Percentiles rank a stretch among this genome's conserved stretches.
Conservation (phyloP, 1,140 invertebrate species). For the Anadara kagoshimensis region DNA sequence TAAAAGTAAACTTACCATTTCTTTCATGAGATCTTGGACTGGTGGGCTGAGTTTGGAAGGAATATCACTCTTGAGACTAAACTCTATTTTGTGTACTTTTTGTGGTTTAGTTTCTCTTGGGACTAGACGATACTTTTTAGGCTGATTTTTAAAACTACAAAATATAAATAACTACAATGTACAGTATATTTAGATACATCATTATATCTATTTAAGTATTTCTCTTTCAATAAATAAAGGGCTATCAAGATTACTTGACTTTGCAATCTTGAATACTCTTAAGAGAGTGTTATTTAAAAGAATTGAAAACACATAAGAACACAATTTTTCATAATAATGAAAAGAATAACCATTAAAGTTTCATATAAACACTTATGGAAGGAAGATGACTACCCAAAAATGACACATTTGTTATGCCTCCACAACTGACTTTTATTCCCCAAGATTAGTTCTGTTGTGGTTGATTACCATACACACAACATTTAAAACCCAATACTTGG, state of each 20-base stretch:
- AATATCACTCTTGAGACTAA: conserved; percentile 59
- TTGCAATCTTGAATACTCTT: not conserved
- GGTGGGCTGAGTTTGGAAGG: conserved; percentile 68
- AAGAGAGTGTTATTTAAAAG: too few species aligned
- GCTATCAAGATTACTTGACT: not conserved
- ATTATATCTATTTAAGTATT: not conserved
- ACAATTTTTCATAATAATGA: too few species aligned
- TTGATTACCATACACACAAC: too few species aligned
- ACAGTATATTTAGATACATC: not conserved
- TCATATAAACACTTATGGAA: too few species aligned
- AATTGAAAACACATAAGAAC: too few species aligned
- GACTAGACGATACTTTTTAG: conserved; percentile 76
- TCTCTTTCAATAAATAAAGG: not conserved
- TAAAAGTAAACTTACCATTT: conserved; percentile 63
- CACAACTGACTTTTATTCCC: too few species aligned
- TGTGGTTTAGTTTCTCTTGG: conserved; percentile 57
- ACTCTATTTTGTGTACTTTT: conserved; percentile 58
- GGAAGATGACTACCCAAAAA: too few species aligned
- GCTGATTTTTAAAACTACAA: conserved; percentile 62
- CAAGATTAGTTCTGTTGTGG: too few species aligned
- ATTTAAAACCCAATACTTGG: too few species aligned
- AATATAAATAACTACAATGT: conserved; percentile 7
- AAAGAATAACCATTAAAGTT: too few species aligned
- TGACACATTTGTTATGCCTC: too few species aligned
- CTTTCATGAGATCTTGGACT: conserved; percentile 71